These are phyloP conservation scores for Rhinopithecus roxellana DNA, from an alignment of 2,113 vertebrate genomes.

Conservation along the genomic window DNA sequence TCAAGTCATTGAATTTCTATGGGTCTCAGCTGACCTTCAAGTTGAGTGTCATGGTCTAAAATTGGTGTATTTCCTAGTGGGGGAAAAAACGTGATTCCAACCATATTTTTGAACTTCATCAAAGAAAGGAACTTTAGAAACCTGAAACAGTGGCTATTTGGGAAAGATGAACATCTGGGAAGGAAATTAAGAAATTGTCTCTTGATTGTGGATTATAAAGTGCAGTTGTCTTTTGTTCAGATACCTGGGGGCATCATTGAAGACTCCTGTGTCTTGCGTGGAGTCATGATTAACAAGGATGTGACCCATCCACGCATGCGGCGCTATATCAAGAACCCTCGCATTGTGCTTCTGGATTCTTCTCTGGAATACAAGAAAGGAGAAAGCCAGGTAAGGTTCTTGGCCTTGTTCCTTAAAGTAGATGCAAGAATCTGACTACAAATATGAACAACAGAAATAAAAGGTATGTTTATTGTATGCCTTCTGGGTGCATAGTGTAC, in stretches of 20 bases:
- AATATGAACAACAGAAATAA: neutral
- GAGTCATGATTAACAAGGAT: constrained; percentile 98
- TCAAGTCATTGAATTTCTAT: neutral
- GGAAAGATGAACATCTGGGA: neutral
- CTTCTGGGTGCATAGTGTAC: neutral
- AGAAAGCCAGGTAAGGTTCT: constrained; percentile 92
- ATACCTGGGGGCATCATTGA: constrained; percentile 95
- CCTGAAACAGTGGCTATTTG: neutral
- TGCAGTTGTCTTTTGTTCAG: constrained; percentile 77
- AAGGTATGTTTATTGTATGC: neutral
- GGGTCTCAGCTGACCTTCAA: neutral
- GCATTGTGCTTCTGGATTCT: constrained; percentile 94
- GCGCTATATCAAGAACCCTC: constrained; percentile 91
- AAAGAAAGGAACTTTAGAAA: neutral
- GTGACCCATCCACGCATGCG: constrained; percentile 96
- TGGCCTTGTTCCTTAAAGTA: neutral
- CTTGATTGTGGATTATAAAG: neutral
- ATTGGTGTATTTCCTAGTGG: neutral
- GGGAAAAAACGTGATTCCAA: neutral
- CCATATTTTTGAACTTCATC: neutral
- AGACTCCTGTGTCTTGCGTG: constrained; percentile 92
- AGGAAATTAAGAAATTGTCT: neutral
- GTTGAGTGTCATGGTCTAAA: neutral
- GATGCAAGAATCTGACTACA: neutral
- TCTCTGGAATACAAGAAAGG: constrained; percentile 98